phyloP scores from a whole-genome alignment of 1,140 invertebrate genomes.

The Heliconius eleuchia region DNA sequence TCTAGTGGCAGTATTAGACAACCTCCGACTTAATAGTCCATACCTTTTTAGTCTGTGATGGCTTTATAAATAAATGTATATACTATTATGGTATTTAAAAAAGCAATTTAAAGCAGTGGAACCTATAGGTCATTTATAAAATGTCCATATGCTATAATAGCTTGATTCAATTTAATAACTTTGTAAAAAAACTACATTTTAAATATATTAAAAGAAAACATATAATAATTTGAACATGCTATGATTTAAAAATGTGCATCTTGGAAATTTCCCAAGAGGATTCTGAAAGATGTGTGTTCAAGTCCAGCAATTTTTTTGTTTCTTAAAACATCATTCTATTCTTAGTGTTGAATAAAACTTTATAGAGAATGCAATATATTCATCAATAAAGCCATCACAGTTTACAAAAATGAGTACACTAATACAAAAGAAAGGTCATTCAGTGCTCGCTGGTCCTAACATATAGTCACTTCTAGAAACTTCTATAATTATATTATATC shows the following conservation, averaged over 20 bases:
- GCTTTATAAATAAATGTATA: background rate
- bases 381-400: background rate
- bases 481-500: slow-evolving; percentile 13
- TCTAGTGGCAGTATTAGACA: slow-evolving; percentile 53
- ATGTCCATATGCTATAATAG: background rate
- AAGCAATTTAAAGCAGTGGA: background rate
- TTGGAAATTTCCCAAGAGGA: too few species aligned
- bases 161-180: too few species aligned
- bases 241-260: too few species aligned
- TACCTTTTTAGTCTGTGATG: background rate
- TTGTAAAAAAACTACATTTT: too few species aligned
- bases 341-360: too few species aligned
- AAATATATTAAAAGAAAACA: too few species aligned
- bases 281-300: too few species aligned
- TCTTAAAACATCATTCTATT: too few species aligned
- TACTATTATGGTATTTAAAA: background rate
- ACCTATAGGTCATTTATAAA: background rate
- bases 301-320: too few species aligned
- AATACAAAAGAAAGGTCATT: background rate
- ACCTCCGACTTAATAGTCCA: slow-evolving; percentile 10
- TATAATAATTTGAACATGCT: too few species aligned
- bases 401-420: slow-evolving; percentile 6
- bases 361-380: too few species aligned
- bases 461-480: slow-evolving; percentile 14
- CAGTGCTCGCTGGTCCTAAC: slow-evolving; percentile 23